Evolutionary conservation across 1,140 invertebrate species (phyloP).

Genomic region (Drosophila ogumai): DNA sequence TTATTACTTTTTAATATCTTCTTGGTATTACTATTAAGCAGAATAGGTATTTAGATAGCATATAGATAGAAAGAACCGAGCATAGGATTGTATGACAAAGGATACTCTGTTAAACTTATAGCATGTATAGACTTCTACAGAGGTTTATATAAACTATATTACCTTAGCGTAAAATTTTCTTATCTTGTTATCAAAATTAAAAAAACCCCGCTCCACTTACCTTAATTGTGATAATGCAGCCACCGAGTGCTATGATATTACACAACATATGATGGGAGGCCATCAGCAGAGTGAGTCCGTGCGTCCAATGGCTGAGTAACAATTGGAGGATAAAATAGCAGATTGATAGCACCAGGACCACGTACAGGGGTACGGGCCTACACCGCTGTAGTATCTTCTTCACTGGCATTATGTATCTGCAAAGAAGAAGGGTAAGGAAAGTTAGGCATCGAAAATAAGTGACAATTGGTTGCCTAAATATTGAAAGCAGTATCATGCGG

Average conservation of each 20-base stretch:
- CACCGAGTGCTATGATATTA: slow-evolving; percentile 90
- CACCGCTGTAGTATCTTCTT: slow-evolving; percentile 90
- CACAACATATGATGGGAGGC: slow-evolving; percentile 95
- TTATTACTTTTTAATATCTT: too few species aligned
- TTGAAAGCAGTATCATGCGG: neutral
- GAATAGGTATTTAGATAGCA: too few species aligned
- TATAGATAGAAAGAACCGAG: neutral
- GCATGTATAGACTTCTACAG: neutral
- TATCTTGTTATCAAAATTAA: neutral
- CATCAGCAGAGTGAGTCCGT: slow-evolving; percentile 92
- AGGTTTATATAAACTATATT: too few species aligned
- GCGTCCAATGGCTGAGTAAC: slow-evolving; percentile 91
- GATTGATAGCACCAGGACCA: slow-evolving; percentile 89
- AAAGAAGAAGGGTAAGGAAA: neutral
- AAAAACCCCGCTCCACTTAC: slow-evolving; percentile 85
- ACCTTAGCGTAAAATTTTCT: neutral
- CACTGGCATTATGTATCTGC: slow-evolving; percentile 86
- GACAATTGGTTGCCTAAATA: slow-evolving; percentile 46
- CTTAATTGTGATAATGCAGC: slow-evolving; percentile 91
- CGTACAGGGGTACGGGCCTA: slow-evolving; percentile 90
- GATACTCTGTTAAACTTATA: neutral
- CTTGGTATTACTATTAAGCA: neutral
- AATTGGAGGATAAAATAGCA: slow-evolving; percentile 91
- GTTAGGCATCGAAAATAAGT: neutral
- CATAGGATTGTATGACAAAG: neutral